These are phyloP conservation scores for Sarcophaga subvicina DNA, from an alignment of 2,888 invertebrate genomes.

Conservation along the genomic window DNA sequence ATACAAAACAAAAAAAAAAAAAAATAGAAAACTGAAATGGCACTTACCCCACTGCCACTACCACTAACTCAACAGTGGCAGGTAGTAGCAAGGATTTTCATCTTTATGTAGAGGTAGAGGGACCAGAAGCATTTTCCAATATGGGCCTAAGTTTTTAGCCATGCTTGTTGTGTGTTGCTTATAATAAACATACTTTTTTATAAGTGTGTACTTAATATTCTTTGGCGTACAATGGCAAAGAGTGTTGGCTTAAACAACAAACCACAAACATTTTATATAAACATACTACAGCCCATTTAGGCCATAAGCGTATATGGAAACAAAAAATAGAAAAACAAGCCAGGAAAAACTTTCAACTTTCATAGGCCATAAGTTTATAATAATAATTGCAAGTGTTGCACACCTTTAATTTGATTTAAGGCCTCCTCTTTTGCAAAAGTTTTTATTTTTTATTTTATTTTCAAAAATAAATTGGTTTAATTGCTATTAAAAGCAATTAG, in stretches of 20 bases:
- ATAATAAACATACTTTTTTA: constrained; percentile 49
- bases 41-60: constrained; percentile 16
- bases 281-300: not conserved
- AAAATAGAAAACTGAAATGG: not conserved
- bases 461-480: no score
- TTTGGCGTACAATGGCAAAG: constrained; percentile 53
- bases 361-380: no score
- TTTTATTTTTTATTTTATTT: no score
- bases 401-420: no score
- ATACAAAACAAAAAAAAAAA: not conserved
- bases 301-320: not conserved
- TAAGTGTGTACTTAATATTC: constrained; percentile 61
- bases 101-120: constrained; percentile 5
- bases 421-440: no score
- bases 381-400: no score
- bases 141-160: not conserved
- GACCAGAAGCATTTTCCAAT: constrained; percentile 16
- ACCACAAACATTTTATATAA: not conserved
- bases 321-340: no score
- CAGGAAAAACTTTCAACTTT: no score
- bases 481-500: no score
- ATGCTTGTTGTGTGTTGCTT: constrained; percentile 8
- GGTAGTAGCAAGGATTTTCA: constrained; percentile 2
- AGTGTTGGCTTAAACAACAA: constrained; percentile 23
- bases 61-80: not conserved